Conservation (phyloP, 2,888 invertebrate species). For the Campoplex capitator region DNA sequence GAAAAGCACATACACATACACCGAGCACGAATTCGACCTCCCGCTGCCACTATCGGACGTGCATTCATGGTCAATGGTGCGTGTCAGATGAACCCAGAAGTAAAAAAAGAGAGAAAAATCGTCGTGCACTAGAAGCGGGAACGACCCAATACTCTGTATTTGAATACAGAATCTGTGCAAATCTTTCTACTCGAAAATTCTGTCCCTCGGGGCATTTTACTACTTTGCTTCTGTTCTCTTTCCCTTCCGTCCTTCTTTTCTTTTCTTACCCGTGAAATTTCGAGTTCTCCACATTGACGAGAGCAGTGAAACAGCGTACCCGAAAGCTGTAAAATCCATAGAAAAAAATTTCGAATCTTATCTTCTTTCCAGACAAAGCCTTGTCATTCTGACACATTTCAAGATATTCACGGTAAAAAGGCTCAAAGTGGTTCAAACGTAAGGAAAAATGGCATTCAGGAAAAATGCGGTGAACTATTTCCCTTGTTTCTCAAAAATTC, state of each 20-base stretch:
- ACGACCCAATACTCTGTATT: slow-evolving; percentile 16
- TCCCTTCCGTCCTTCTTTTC: not conserved
- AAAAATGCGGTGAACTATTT: not conserved
- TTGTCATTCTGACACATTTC: slow-evolving; percentile 15
- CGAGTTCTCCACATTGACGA: not conserved
- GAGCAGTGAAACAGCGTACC: not conserved
- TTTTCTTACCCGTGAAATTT: not conserved
- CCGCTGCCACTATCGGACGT: slow-evolving; percentile 76
- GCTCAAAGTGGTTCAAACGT: not conserved
- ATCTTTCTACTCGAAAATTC: slow-evolving; percentile 38
- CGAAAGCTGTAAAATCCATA: not conserved
- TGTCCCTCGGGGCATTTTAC: slow-evolving; percentile 31
- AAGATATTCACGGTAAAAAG: not conserved
- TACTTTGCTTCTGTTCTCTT: slow-evolving; percentile 8
- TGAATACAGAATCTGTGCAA: slow-evolving; percentile 15
- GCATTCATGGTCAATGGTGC: slow-evolving; percentile 85
- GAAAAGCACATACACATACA: slow-evolving; percentile 18
- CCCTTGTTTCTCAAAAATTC: not conserved
- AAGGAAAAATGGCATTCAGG: not conserved
- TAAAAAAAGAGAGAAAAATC: slow-evolving; percentile 70
- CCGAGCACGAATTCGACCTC: slow-evolving; percentile 33
- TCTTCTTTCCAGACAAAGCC: not conserved
- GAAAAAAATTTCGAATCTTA: slow-evolving; percentile 3
- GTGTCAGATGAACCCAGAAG: slow-evolving; percentile 85
- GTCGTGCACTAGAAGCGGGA: slow-evolving; percentile 33